Evolutionary conservation across 2,797 vertebrate species (phyloP).

Genomic region (Rhincodon typus): DNA sequence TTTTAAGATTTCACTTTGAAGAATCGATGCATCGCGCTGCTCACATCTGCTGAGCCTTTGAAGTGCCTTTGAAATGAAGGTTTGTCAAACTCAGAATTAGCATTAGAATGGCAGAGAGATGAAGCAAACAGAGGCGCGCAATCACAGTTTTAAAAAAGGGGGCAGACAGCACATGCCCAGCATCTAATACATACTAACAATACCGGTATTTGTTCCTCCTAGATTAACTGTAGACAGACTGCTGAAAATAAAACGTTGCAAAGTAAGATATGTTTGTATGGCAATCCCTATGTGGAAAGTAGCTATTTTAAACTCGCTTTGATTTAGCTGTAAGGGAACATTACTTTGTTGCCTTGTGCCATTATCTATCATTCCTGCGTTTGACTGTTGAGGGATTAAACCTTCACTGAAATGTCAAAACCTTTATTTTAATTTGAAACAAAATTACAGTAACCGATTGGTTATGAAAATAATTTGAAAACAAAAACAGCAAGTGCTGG

Average conservation of each 20-base stretch:
- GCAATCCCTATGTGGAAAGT: background rate
- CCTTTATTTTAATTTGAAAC: too few relatives aligned
- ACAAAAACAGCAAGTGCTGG: too few relatives aligned
- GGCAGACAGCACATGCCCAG: background rate
- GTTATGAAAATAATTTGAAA: too few relatives aligned
- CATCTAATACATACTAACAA: background rate
- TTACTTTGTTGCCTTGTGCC: background rate
- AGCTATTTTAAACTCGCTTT: background rate
- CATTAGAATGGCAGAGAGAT: constrained; percentile 42
- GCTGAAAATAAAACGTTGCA: background rate
- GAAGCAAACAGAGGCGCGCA: constrained; percentile 39
- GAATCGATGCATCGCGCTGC: background rate
- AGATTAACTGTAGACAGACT: constrained; percentile 1
- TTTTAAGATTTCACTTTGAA: constrained; percentile 1
- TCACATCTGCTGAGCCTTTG: constrained; percentile 41
- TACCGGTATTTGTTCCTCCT: too few relatives aligned
- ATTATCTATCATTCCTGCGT: background rate
- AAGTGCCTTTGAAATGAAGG: constrained; percentile 48
- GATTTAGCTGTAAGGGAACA: background rate
- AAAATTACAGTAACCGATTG: background rate
- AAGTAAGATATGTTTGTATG: background rate
- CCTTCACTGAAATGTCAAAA: background rate
- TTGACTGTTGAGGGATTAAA: background rate
- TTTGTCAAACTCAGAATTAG: constrained; percentile 41
- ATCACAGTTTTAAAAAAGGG: background rate